Base-by-base conservation (phyloP, 2,888 invertebrate species). In the Archaeoteleia sp. region DNA sequence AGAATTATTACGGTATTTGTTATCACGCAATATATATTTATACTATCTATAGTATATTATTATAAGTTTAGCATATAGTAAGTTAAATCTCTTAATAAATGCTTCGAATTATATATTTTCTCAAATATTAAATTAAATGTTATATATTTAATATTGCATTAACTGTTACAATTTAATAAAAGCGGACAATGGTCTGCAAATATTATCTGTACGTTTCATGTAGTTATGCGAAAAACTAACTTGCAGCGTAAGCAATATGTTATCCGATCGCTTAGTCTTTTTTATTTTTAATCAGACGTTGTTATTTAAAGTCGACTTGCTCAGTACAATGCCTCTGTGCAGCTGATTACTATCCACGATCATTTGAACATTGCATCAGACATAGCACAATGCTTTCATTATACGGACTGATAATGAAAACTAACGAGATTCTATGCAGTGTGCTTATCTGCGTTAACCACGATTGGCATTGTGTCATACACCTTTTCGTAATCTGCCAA, bases 381-480 rank as follows among this genome's bases (percentile, higher is more conserved):
- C 60, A 23, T 54, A 67, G 67, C 60, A 67, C 67, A 67, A 67
- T 67, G 55, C 67, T 67, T 67, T 67, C 67, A 60, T 67, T 67
- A 60, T 67, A 61, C 61, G 32, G 51, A 42, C 55, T 55, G 67
- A 67, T 67, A 67, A 61, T 67, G 67, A 54, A 60, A 67, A 67
- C 60, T 60, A 67, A 67, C 60, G 49, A 67, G 60, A 67, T 54
- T 67, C 66, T 66, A 46, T 66, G 60, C 60, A 53, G 43, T 27
- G 40, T 43, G 60, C 67, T 67, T 67, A 67, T 67, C 60, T 60
- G 55, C 60, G 55, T 49, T 60, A 60, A 67, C 67, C 49, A 45
- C 67, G 60, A 67, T 67, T 60, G 60, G 60, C 67, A 54, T 66
- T 66, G 66, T 66, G 66, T 66, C 66, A 65, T 65, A 66, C 58